Evolutionary conservation across 2,113 vertebrate species (phyloP), one percentile per base, ranked within the genome.

Genomic region (Nanorana parkeri): DNA sequence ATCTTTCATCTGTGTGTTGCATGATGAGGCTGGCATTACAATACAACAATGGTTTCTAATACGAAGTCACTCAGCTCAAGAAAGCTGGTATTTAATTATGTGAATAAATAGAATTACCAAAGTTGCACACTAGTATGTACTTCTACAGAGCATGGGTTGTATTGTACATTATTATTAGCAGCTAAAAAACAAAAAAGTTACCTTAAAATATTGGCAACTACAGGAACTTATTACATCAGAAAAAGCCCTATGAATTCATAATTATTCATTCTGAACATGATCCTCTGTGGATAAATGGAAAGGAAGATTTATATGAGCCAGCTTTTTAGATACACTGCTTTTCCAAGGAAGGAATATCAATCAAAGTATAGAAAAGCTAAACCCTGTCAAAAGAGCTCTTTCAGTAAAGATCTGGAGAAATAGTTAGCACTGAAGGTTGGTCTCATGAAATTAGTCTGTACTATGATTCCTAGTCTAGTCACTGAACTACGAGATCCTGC

Each of bases 361-460:
- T 80, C 79, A 86, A 68, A 83, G 82, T 54, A 24, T 69, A 84
- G 71, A 32, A 86, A 87, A 81, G 58, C 79, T 73, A 55, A 73
- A 76, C 86, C 84, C 68, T 85, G 78, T 88, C 85, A 89, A 83
- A 75, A 78, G 86, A 86, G 84, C 58, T 80, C 76, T 74, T 75
- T 86, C 83, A 87, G 84, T 86, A 73, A 16, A 41, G 84, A 84
- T 90, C 89, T 88, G 80, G 86, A 88, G 85, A 88, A 89, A 69
- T 52, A 84, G 86, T 89, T 90, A 89, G 68, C 60, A 84, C 68
- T 85, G 87, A 66, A 84, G 41, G 67, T 86, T 84, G 84, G 7
- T 85, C 56, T 63, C 64, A 77, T 65, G 80, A 84, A 84, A 20
- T 15, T 17, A 17, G 66, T 66, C 8, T 64, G 58, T 67, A 81